Conservation (phyloP, 2,888 invertebrate species). For the Scaptomyza flava region DNA sequence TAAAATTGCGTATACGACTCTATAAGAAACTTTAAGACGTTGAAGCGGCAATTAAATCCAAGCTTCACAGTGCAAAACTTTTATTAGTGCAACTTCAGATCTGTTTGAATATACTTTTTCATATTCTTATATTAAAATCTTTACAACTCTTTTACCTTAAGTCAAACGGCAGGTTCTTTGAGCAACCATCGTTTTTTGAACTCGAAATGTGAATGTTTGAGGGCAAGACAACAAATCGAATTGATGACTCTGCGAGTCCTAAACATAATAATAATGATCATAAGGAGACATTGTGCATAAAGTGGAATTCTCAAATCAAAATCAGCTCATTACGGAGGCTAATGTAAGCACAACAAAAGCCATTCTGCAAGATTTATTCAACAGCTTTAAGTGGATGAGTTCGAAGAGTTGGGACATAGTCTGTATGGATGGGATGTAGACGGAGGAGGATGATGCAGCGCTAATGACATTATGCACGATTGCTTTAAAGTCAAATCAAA, state of each 20-base stretch:
- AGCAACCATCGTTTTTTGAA: slow-evolving; percentile 7
- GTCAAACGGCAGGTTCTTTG: slow-evolving; percentile 31
- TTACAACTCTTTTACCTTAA: slow-evolving; percentile 13
- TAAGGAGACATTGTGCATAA: slow-evolving; percentile 56
- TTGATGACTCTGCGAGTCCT: slow-evolving; percentile 56
- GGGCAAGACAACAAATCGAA: slow-evolving; percentile 17
- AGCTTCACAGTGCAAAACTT: neutral
- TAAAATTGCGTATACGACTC: slow-evolving; percentile 5
- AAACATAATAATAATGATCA: slow-evolving; percentile 50
- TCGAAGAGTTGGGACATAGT: neutral
- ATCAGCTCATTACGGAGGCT: slow-evolving; percentile 81
- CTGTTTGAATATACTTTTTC: neutral
- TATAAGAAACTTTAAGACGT: neutral
- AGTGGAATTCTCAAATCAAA: slow-evolving; percentile 77
- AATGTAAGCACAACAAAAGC: slow-evolving; percentile 81
- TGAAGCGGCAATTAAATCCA: neutral
- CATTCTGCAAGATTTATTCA: slow-evolving; percentile 75
- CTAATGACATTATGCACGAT: slow-evolving; percentile 74
- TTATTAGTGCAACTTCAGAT: neutral
- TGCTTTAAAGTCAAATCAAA: slow-evolving; percentile 35
- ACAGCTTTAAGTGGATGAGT: slow-evolving; percentile 59
- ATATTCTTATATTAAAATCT: too few species aligned
- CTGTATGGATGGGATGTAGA: slow-evolving; percentile 4
- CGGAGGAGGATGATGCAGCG: slow-evolving; percentile 73
- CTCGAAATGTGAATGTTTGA: neutral